Base-by-base conservation (phyloP, 2,113 vertebrate genomes). In the Echinops telfairi region DNA sequence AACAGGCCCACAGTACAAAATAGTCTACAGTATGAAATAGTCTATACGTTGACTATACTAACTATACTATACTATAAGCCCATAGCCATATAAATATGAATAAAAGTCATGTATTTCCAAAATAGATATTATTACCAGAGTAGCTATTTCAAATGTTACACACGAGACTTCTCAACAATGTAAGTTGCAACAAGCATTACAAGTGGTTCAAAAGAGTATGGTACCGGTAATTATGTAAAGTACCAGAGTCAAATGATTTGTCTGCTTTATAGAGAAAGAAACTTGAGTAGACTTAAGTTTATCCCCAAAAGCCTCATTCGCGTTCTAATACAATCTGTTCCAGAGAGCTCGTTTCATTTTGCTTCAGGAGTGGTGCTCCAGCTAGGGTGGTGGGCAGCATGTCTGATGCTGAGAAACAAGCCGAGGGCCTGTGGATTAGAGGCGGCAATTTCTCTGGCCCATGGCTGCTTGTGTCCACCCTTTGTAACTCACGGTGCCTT, bases 401-500 rank as follows among this genome's bases (percentile, higher is more conserved):
- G 40, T 40, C 40, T 40, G 40, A 40, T 40, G 40, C 40, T 40
- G 40, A 40, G 40, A 6, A 7, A 60, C 71, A 16, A 27, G 58
- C 17, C 6, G 0, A 81, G 73, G 31, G 36, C 66, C 36, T 16
- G 1, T 0, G 7, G 19, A 0, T 6, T 5, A 15, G 17, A 9
- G 9, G 85, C 0, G 9, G 85, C 0, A 25, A 17, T 23, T 43
- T 12, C 53, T 62, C 60, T 62, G 17, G 22, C 16, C 60, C 60
- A 62, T 62, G 47, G 47, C 47, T 14, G 2, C 47, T 53, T 53
- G 23, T 16, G 78, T 2, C 11, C 12, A 0, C 33, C 19, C 40
- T 17, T 17, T 20, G 9, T 29, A n/a, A 7, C 33, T 14, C 1
- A 9, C 0, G 2, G 40, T 0, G n/a, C 15, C 78, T 33, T 11